Base-by-base conservation (phyloP, 2,113 vertebrate species). In the Rhinopomastus cyanomelas region DNA sequence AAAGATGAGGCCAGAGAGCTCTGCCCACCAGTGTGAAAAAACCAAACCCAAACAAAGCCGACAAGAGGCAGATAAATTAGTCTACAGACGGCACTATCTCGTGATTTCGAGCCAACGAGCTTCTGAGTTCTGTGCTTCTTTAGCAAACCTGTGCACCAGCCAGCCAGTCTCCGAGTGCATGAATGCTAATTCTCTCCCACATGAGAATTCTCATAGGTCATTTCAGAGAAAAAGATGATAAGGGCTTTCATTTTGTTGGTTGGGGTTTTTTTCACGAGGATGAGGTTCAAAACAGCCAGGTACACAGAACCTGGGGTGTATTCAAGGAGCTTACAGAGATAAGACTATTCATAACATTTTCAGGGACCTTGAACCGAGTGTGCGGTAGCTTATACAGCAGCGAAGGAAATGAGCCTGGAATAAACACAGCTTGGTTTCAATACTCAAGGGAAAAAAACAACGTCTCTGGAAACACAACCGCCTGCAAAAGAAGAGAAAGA, bases 141-240 rank as follows among this genome's bases (percentile, higher is more conserved):
- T 3, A 81, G 76, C 23, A 81, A 51, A 72, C 21, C 73, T 13
- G 20, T 6, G 68, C 62, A 32, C 6, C 60, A 49, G 57, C 29
- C 61, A 48, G 27, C 18, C 30, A 29, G 0, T 21, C 75, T 52
- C 69, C 0, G 1, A 55, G 30, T 8, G 27, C 64, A 25, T 0
- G 5, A 72, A 42, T 12, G 16, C 60, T 60, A 8, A 59, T 60
- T 49, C 42, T 44, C 46, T 57, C 67, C 83, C 44, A 22, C 17
- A 8, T 5, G 44, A 69, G 26, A 71, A 60, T n/a, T 71, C 56
- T 75, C 74, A 26, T 8, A 48, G 62, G 62, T 56, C 61, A 60
- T 30, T 87, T 65, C 52, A 79, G 51, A 59, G 34, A 0, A 23
- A 9, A 37, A 48, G 29, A 0, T 53, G 18, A 51, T 34, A 85